Base-by-base conservation (phyloP, 2,113 vertebrate genomes). In the Corythornis madagascariensis region DNA sequence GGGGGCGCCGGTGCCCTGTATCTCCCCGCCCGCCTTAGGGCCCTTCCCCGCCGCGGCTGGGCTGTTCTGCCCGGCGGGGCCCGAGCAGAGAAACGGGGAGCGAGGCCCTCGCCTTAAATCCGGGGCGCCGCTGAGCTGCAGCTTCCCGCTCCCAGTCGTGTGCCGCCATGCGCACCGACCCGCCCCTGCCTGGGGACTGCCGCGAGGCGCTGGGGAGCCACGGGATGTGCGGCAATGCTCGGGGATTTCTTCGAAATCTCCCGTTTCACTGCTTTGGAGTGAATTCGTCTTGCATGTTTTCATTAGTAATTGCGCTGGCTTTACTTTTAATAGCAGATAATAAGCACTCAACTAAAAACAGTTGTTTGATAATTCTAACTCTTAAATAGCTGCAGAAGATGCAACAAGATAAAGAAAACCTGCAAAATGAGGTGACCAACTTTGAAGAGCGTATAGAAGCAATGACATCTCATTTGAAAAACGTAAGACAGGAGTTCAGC, bases 401-500 rank as follows among this genome's bases (percentile, higher is more conserved):
- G 72, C 97, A 98, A 33, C 97, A 93, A 43, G 97, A 98, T 75
- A 97, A 97, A 31, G 22, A 76, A 28, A 79, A 86, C 29, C 70
- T 99, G 78, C 96, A 98, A 33, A 97, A 98, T 87, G 97, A 98
- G 83, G 17, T 98, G 38, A 77, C 77, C 10, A 93, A 94, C 81
- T 96, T 94, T 81, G 97, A 97, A 83, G 98, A 99, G 19, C 94
- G 97, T 9, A 97, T 97, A 83, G 94, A 96, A 42, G 94, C 97
- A 3, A 96, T 98, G 97, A 38, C 86, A 5, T 95, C 97, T 52
- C 97, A 97, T 76, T 86, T 99, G 59, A 98, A 97, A 94, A 98
- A 98, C 31, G 95, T 98, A n/a, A 97, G 94, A 17, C 98, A 99
- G 29, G 98, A 99, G 88, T 88, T 98, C 60, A 94, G 86, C 74